Evolutionary conservation across 2,797 vertebrate species (phyloP).

Genomic region (Ara ararauna): DNA sequence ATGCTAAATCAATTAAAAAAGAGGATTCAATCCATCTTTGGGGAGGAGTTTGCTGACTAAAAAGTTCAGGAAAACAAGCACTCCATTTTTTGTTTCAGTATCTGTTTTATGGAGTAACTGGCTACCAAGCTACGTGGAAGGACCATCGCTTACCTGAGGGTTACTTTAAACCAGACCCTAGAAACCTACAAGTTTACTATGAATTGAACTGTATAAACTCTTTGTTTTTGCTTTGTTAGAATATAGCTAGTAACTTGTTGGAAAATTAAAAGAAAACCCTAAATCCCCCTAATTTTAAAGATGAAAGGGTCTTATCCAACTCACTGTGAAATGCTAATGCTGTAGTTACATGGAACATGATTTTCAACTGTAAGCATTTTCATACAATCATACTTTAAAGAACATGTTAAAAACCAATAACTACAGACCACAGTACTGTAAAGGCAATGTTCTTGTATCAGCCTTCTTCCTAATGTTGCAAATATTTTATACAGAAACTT

Average conservation of each 20-base stretch:
- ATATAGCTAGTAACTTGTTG: not conserved
- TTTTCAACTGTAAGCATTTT: not conserved
- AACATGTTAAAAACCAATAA: not conserved
- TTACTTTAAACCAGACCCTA: not conserved
- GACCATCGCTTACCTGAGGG: not conserved
- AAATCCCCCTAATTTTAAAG: not conserved
- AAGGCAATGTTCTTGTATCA: not conserved
- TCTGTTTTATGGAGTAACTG: not conserved
- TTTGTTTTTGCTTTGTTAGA: not conserved
- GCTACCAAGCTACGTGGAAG: not conserved
- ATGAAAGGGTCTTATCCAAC: not conserved
- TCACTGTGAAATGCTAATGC: not conserved
- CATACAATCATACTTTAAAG: not conserved
- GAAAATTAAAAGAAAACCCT: not conserved
- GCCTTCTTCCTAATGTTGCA: not conserved
- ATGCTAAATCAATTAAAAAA: conserved; percentile 34
- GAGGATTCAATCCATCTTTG: conserved; percentile 22
- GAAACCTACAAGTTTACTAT: not conserved
- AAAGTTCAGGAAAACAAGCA: conserved; percentile 11
- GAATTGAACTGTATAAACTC: not conserved
- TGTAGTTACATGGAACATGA: not conserved
- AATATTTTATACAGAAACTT: not conserved
- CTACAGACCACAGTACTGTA: not conserved
- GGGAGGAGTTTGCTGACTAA: conserved; percentile 9
- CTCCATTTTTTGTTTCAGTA: not conserved